phyloP scores from a whole-genome alignment of 2,888 invertebrate genomes.

The Alsophila aescularia region DNA sequence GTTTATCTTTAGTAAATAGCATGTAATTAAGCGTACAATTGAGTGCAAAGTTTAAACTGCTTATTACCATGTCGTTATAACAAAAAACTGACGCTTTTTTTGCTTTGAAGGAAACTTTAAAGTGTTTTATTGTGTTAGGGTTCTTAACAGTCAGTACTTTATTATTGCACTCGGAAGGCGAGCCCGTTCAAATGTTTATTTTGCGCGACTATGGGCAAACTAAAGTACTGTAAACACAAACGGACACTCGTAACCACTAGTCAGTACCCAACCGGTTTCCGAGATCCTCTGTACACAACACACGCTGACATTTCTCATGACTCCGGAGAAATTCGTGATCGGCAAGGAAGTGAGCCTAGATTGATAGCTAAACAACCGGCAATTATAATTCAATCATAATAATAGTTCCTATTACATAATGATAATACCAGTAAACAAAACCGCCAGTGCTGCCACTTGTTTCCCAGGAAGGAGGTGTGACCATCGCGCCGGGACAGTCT shows the following conservation, averaged over 20 bases:
- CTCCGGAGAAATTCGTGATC: slow-evolving; percentile 68
- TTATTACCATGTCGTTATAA: slow-evolving; percentile 8
- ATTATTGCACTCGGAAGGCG: slow-evolving; percentile 38
- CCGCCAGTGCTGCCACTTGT: slow-evolving; percentile 45
- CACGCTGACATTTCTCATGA: slow-evolving; percentile 71
- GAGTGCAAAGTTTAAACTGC: background rate
- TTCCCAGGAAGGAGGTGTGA: slow-evolving; percentile 56
- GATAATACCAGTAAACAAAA: slow-evolving; percentile 18
- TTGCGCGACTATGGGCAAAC: slow-evolving; percentile 58
- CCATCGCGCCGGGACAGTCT: slow-evolving; percentile 56
- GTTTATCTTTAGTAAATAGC: slow-evolving; percentile 56
- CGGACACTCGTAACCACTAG: slow-evolving; percentile 47
- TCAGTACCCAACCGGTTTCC: slow-evolving; percentile 56
- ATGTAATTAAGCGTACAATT: slow-evolving; percentile 53
- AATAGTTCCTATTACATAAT: slow-evolving; percentile 65
- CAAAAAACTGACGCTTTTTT: background rate
- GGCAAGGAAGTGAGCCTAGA: slow-evolving; percentile 62
- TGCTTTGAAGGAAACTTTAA: background rate
- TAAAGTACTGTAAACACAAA: slow-evolving; percentile 58
- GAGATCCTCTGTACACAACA: slow-evolving; percentile 52
- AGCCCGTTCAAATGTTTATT: slow-evolving; percentile 61
- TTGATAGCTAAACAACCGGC: slow-evolving; percentile 60
- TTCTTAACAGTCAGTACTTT: background rate
- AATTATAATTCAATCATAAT: slow-evolving; percentile 65
- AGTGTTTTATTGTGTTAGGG: slow-evolving; percentile 2